Base-by-base conservation (phyloP, 2,888 invertebrate species). In the Malthinus flaveolus region DNA sequence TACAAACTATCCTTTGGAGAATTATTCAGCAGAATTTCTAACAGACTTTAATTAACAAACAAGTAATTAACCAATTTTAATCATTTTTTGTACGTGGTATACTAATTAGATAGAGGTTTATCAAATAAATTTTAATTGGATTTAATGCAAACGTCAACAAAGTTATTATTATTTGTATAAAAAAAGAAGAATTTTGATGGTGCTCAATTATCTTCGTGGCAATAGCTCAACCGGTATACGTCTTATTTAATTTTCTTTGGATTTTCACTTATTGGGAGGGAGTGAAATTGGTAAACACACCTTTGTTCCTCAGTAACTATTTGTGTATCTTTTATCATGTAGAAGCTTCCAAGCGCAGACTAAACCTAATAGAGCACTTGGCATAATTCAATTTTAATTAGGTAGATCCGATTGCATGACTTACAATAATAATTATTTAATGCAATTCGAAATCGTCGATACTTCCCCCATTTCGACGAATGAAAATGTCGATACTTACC, bases 371-470 rank as follows among this genome's bases (percentile, higher is more conserved):
- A 23, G 23, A 23, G 5, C 23, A 23, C 23, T 3, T 5, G 23
- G 23, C 5, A 23, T 23, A 23, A 23, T 23, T 23, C 5, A 2
- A 5, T 39, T n/a, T 15, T 39, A 42, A 42, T 42, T 42, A 23
- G 39, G 13, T 13, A 12, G 55, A 50, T 59, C 56, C 48, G 36
- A 56, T 59, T 45, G 59, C 59, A 56, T 59, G 59, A 48, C 55
- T 46, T 32, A 35, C 31, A 35, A 44, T 33, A 44, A 58, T 59
- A 55, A 47, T 56, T 59, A 36, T 59, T 59, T 59, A 46, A 56
- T 59, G 36, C 39, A 32, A 23, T 33, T 49, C 53, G 53, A 51
- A 44, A 48, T 46, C 48, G 52, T 56, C 59, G 51, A 56, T 56
- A 56, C 31, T 23, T 23, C 2, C 23, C 23, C 55, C 49, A 46